These are phyloP conservation scores for Clarias gariepinus DNA, from an alignment of 2,113 vertebrate species.

Conservation along the genomic window DNA sequence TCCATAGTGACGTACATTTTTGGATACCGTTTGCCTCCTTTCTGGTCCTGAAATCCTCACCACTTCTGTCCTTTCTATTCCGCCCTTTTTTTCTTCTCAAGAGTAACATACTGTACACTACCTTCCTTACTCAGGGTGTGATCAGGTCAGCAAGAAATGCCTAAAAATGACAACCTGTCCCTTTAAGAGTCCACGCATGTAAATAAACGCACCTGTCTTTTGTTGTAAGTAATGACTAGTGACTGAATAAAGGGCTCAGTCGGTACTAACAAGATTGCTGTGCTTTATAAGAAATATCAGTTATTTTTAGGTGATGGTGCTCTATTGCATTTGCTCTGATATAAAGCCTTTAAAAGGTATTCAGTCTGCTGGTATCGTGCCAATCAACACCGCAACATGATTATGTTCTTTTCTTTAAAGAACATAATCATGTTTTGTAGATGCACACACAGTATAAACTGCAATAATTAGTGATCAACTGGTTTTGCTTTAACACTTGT, in stretches of 20 bases:
- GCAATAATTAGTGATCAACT: not conserved
- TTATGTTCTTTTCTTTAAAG: too few relatives aligned
- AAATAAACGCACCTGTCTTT: not conserved
- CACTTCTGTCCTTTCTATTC: too few relatives aligned
- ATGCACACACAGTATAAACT: not conserved
- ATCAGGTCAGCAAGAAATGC: not conserved
- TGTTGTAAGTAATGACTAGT: not conserved
- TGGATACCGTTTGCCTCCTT: not conserved
- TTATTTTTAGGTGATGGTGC: constrained; percentile 10
- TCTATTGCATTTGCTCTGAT: not conserved
- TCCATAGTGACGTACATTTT: not conserved
- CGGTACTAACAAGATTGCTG: not conserved
- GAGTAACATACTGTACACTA: too few relatives aligned
- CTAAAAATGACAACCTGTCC: not conserved
- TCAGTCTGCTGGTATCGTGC: not conserved
- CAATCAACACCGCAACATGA: not conserved
- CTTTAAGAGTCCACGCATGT: not conserved
- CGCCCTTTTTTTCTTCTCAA: not conserved
- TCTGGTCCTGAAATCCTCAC: not conserved
- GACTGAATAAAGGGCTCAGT: not conserved
- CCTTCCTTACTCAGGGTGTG: not conserved
- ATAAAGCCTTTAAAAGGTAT: not conserved
- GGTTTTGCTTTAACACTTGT: not conserved
- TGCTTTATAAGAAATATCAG: not conserved
- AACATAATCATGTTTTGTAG: too few relatives aligned